Conservation (phyloP, 2,113 vertebrate genomes). For the Chascanopsetta lugubris region DNA sequence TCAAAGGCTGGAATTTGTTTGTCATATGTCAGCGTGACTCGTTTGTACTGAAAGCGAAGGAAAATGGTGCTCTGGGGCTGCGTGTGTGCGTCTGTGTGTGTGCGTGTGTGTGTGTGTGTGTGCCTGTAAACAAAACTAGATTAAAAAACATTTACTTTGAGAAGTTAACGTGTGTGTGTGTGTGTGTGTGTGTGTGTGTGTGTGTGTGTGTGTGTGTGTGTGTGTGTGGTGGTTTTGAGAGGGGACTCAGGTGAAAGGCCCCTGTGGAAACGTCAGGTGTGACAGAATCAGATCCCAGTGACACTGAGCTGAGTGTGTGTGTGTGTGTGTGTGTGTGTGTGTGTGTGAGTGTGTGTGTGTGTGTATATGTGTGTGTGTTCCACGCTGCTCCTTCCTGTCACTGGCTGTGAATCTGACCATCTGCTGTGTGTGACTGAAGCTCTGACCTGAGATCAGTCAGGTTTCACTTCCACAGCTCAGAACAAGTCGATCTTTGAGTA, state of each 20-base stretch:
- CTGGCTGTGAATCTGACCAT: conserved; percentile 23
- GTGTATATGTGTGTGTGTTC: too few relatives aligned
- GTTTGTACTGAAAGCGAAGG: conserved; percentile 22
- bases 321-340: too few relatives aligned
- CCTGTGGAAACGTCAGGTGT: conserved; percentile 16
- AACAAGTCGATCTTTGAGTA: conserved; percentile 2
- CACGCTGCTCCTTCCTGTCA: conserved; percentile 22
- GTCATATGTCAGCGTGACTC: conserved; percentile 56
- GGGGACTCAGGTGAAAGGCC: conserved; percentile 34
- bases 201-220: too few relatives aligned
- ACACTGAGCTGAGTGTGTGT: conserved; percentile 27
- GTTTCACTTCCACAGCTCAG: conserved; percentile 1
- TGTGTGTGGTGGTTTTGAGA: conserved; percentile 17
- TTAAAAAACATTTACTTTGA: too few relatives aligned
- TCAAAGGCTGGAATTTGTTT: conserved; percentile 44
- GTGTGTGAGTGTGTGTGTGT: too few relatives aligned
- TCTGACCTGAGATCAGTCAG: neutral
- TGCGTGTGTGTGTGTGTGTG: neutral
- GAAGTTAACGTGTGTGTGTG: neutral
- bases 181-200: neutral
- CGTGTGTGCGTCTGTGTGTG: neutral
- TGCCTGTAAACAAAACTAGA: too few relatives aligned
- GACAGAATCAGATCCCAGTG: conserved; percentile 3
- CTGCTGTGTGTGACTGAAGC: conserved; percentile 20
- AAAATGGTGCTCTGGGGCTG: conserved; percentile 9